phyloP scores from a whole-genome alignment of 2,113 vertebrate genomes.

The Lasiurus borealis region DNA sequence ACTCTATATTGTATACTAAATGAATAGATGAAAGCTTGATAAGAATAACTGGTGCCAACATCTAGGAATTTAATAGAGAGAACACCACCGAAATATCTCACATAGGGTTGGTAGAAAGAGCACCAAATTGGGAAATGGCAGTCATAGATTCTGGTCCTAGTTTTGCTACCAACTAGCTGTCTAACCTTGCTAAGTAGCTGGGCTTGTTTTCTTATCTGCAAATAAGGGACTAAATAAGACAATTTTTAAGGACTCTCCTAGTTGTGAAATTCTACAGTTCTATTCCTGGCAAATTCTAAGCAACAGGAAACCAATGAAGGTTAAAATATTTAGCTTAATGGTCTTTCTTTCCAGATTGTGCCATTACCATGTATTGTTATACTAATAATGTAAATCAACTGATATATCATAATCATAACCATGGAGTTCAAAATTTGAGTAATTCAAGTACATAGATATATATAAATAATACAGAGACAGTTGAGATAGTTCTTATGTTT shows the following conservation, averaged over 20 bases:
- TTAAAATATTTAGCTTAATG: slow-evolving; percentile 68
- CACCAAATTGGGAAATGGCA: not conserved
- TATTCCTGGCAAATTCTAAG: slow-evolving; percentile 64
- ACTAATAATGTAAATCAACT: slow-evolving; percentile 57
- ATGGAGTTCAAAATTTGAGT: slow-evolving; percentile 62
- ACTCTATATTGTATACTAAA: not conserved
- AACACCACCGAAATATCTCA: slow-evolving; percentile 9
- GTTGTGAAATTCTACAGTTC: slow-evolving; percentile 42
- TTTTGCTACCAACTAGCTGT: slow-evolving; percentile 17
- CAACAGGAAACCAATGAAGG: slow-evolving; percentile 58
- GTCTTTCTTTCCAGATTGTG: slow-evolving; percentile 73
- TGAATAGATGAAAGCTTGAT: not conserved
- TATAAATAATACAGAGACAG: slow-evolving; percentile 65
- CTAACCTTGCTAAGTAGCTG: not conserved
- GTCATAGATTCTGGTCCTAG: not conserved
- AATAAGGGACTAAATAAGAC: slow-evolving; percentile 21
- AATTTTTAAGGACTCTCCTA: slow-evolving; percentile 48
- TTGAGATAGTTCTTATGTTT: slow-evolving; percentile 19
- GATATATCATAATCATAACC: slow-evolving; percentile 60
- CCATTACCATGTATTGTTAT: slow-evolving; percentile 68
- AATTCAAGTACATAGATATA: slow-evolving; percentile 39
- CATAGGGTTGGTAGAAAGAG: not conserved
- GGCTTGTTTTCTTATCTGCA: slow-evolving; percentile 42
- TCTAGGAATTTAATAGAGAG: not conserved
- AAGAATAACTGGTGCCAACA: not conserved